Base-by-base conservation (phyloP, 2,797 vertebrate genomes). In the Picus viridis region DNA sequence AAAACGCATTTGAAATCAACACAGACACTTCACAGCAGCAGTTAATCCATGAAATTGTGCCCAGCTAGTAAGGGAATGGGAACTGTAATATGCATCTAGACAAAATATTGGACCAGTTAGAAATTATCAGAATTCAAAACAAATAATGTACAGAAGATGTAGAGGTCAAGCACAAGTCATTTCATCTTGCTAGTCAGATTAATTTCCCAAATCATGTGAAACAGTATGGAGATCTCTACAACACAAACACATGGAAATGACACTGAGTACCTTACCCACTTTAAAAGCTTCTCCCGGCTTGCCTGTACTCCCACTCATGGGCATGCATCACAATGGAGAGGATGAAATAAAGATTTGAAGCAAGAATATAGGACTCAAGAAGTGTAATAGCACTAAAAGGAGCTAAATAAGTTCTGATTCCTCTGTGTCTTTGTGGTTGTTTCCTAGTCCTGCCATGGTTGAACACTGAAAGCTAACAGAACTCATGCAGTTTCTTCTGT, bases 1-100 rank as follows among this genome's bases (percentile, higher is more conserved):
- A 89, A 95, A 54, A 39, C 87, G 26, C 92, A 61, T 86, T 71
- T 36, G 20, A 95, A 91, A 95, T 88, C 83, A 69, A 61, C 30
- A 36, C 7, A 59, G 63, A 75, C 23, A 57, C 20, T 86, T 87
- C 62, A 64, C 24, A 92, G 57, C 39, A 79, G 58, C 43, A 70
- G 26, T n/a, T 36, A 26, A 86, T 89, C 74, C 68, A 88, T 85
- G 39, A 93, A 88, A 78, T 30, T 84, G 32, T 72, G 45, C 49
- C 71, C 87, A 81, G 54, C 49, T 81, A 64, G 61, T 77, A 53
- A 83, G 51, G 53, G 27, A 81, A 83, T 68, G 89, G 43, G 53
- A 89, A 78, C 59, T 56, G 76, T 58, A 79, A 23, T 39, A 32
- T 3, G 3, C 0, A 0, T 72, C 54, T 73, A 64, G 47, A 75